A percentile compares a stretch with the other conserved stretches of the same genome.
Evolutionary conservation across 2,113 vertebrate genomes (phyloP).

Genomic region (Hymenochirus boettgeri): DNA sequence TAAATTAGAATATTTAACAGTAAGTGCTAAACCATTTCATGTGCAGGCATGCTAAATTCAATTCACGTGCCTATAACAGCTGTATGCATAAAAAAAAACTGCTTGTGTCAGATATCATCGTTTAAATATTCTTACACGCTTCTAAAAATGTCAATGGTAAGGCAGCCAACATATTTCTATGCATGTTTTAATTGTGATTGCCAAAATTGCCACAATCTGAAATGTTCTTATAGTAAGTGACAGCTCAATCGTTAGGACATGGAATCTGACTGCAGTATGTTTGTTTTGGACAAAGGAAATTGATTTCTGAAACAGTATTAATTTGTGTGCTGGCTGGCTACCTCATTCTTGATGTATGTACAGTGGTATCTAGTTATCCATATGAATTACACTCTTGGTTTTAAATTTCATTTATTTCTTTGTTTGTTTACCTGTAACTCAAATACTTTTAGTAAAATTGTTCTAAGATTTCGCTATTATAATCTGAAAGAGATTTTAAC

Average conservation of each 20-base stretch:
- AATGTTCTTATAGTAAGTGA: slow-evolving; percentile 42
- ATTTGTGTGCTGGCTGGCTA: slow-evolving; percentile 26
- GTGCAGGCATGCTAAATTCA: slow-evolving; percentile 6
- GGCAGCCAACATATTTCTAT: slow-evolving; percentile 34
- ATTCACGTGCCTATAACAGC: slow-evolving; percentile 16
- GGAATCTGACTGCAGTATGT: slow-evolving; percentile 31
- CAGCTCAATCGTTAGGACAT: slow-evolving; percentile 34
- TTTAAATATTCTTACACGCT: slow-evolving; percentile 29
- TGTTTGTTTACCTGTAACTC: slow-evolving; percentile 40
- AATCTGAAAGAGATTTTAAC: slow-evolving; percentile 31
- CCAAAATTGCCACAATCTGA: slow-evolving; percentile 35
- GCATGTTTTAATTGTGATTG: slow-evolving; percentile 29
- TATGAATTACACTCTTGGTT: slow-evolving; percentile 34
- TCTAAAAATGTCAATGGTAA: slow-evolving; percentile 24
- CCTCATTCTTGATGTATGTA: slow-evolving; percentile 18
- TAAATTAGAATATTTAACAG: neutral
- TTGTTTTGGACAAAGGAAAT: slow-evolving; percentile 35
- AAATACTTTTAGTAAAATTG: slow-evolving; percentile 19
- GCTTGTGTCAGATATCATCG: slow-evolving; percentile 26
- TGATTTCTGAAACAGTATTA: slow-evolving; percentile 40
- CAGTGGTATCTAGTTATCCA: slow-evolving; percentile 22
- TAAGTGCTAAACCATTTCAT: neutral
- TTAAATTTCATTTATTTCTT: slow-evolving; percentile 36
- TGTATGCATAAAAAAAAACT: slow-evolving; percentile 7
- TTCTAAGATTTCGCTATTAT: slow-evolving; percentile 33